phyloP scores from a whole-genome alignment of 2,888 invertebrate species.

The Perizoma affinitatum region DNA sequence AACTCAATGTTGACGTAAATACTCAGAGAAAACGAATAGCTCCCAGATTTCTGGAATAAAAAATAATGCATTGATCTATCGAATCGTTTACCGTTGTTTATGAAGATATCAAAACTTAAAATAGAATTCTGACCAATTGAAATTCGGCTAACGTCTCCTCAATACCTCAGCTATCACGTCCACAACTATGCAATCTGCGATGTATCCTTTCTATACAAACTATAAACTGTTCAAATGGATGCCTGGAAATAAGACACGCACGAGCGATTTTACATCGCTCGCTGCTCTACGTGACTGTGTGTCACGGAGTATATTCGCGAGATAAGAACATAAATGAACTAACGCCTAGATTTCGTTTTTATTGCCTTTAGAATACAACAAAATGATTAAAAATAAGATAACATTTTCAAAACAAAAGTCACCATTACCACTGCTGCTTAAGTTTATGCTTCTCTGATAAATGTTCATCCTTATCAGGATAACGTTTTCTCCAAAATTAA shows the following conservation, averaged over 20 bases:
- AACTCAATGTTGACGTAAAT: neutral
- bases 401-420: too few relatives aligned
- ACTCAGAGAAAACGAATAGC: neutral
- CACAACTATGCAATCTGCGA: constrained; percentile 23
- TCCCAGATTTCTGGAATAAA: neutral
- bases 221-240: constrained; percentile 19
- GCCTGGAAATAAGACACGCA: constrained; percentile 52
- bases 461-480: neutral
- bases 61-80: neutral
- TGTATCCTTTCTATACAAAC: constrained; percentile 21
- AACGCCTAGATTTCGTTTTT: constrained; percentile 1
- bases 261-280: constrained; percentile 50
- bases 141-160: constrained; percentile 12
- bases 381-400: too few relatives aligned
- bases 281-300: constrained; percentile 55
- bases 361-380: neutral
- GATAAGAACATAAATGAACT: constrained; percentile 7
- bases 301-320: constrained; percentile 40
- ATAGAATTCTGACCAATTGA: constrained; percentile 3
- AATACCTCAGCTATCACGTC: constrained; percentile 24
- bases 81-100: neutral
- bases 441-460: neutral
- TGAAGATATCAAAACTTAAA: neutral
- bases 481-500: too few relatives aligned
- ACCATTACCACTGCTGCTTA: too few relatives aligned